Evolutionary conservation across 2,113 vertebrate species (phyloP).

Genomic region (Alouatta palliata): DNA sequence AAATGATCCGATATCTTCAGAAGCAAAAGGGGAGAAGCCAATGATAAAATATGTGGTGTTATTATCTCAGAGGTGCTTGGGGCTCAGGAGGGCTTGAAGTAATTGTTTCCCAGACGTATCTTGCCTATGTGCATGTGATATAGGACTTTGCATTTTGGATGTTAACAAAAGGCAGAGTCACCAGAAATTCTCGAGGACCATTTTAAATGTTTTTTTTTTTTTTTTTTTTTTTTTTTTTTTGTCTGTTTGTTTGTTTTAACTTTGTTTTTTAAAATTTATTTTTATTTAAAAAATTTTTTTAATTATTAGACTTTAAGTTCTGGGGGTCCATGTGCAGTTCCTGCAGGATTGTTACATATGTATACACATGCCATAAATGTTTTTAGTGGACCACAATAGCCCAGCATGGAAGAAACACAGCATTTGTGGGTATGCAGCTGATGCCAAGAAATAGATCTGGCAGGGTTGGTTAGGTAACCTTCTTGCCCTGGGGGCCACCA

Average conservation of each 20-base stretch:
- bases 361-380: background rate
- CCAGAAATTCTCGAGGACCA: background rate
- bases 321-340: too few species aligned
- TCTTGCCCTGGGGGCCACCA: background rate
- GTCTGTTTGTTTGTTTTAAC: too few species aligned
- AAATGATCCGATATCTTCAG: background rate
- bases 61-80: background rate
- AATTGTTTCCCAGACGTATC: background rate
- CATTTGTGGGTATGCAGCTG: background rate
- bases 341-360: too few species aligned
- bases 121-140: background rate
- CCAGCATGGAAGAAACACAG: background rate
- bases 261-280: too few species aligned
- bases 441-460: background rate
- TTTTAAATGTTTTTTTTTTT: background rate
- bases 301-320: too few species aligned
- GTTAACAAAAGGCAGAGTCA: background rate
- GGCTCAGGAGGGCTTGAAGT: background rate
- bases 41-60: background rate
- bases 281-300: too few species aligned
- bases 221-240: too few species aligned
- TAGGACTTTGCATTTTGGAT: background rate
- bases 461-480: background rate
- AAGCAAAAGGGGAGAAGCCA: background rate
- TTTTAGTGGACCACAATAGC: background rate